These are phyloP conservation scores for Peromyscus eremicus DNA, from an alignment of 2,797 vertebrate genomes.

Conservation along the genomic window DNA sequence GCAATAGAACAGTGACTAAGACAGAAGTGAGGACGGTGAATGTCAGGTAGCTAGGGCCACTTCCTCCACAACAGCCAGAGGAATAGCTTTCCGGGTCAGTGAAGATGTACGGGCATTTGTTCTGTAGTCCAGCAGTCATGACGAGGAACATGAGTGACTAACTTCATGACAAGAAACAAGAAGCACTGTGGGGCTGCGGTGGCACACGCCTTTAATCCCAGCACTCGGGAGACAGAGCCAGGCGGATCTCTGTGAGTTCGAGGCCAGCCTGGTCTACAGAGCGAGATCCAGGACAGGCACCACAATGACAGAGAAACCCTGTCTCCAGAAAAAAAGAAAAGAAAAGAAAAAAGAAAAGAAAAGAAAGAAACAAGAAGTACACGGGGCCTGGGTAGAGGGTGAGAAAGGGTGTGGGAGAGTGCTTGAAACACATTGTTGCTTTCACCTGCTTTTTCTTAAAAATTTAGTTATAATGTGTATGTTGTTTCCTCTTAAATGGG, in stretches of 20 bases:
- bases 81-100: not conserved
- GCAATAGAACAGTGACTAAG: not conserved
- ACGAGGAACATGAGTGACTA: not conserved
- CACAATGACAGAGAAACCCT: too few species aligned
- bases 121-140: not conserved
- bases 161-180: not conserved
- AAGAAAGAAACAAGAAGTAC: not conserved
- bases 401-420: not conserved
- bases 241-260: too few species aligned
- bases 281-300: too few species aligned
- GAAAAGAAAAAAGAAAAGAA: too few species aligned
- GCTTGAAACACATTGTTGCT: too few species aligned
- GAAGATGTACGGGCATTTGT: not conserved
- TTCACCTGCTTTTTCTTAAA: not conserved
- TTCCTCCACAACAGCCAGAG: not conserved
- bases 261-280: too few species aligned
- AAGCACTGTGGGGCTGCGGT: too few species aligned
- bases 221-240: too few species aligned
- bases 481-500: not conserved
- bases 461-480: not conserved
- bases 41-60: not conserved
- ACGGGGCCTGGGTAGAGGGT: too few species aligned
- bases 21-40: not conserved
- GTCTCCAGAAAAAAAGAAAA: too few species aligned
- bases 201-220: too few species aligned